These are phyloP conservation scores for Tetranychus piercei DNA, from an alignment of 2,888 invertebrate species.

Conservation along the genomic window DNA sequence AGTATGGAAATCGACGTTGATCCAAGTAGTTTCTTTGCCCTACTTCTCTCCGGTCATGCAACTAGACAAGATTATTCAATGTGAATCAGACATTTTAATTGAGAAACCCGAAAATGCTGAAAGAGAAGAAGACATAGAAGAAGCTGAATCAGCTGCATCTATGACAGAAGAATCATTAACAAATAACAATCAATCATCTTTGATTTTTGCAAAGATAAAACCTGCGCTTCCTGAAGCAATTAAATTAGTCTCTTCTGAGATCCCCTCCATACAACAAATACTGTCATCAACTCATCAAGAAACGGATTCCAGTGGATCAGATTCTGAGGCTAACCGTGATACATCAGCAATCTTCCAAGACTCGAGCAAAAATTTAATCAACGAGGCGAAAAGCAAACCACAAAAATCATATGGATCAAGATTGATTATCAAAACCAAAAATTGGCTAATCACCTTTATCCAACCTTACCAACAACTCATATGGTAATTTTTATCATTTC, in stretches of 20 bases:
- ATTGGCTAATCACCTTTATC: not conserved
- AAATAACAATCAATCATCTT: not conserved
- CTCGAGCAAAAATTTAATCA: not conserved
- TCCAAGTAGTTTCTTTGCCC: not conserved
- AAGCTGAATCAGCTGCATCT: not conserved
- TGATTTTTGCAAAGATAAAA: not conserved
- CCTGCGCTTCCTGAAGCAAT: not conserved
- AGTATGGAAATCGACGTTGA: constrained; percentile 42
- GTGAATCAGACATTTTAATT: not conserved
- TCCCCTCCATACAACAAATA: not conserved
- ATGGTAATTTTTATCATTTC: not conserved
- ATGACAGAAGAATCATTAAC: not conserved
- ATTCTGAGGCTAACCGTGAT: constrained; percentile 5
- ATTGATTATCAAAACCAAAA: not conserved
- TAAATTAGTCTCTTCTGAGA: constrained; percentile 1
- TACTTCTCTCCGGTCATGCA: not conserved
- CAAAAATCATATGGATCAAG: not conserved
- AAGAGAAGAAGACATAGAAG: not conserved
- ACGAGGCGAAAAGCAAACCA: not conserved
- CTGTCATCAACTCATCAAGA: not conserved
- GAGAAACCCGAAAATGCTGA: not conserved
- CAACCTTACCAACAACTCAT: not conserved
- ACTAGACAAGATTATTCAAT: not conserved
- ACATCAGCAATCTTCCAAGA: not conserved
- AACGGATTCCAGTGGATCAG: constrained; percentile 7